These are phyloP conservation scores for Drymonia ruficornis DNA, from an alignment of 2,888 invertebrate genomes.

Conservation along the genomic window DNA sequence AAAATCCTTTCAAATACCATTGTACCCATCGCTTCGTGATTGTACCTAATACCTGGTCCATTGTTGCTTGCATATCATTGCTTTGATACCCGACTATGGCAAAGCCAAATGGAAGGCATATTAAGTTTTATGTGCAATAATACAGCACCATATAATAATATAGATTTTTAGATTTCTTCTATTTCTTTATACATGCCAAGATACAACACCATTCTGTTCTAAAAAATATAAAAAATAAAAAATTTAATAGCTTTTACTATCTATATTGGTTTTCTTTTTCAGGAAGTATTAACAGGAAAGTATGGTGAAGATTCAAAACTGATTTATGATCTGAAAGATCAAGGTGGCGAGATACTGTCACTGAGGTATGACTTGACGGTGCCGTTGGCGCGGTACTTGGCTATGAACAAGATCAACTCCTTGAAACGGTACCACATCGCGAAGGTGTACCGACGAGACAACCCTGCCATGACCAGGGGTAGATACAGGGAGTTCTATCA, in stretches of 20 bases:
- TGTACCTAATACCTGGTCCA: too few relatives aligned
- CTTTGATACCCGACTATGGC: too few relatives aligned
- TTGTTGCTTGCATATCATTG: too few relatives aligned
- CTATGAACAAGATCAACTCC: slow-evolving; percentile 97
- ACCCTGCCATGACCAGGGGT: slow-evolving; percentile 98
- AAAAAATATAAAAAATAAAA: too few relatives aligned
- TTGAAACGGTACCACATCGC: slow-evolving; percentile 99
- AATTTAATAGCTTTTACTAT: background rate
- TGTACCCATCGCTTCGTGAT: too few relatives aligned
- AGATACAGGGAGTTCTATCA: slow-evolving; percentile 99
- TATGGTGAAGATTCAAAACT: slow-evolving; percentile 99
- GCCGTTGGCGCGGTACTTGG: slow-evolving; percentile 98
- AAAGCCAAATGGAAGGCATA: too few relatives aligned
- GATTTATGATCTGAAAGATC: slow-evolving; percentile 99
- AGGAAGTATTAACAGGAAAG: slow-evolving; percentile 99
- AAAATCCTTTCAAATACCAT: too few relatives aligned
- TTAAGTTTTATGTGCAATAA: too few relatives aligned
- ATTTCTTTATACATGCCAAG: too few relatives aligned
- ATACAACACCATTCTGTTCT: too few relatives aligned
- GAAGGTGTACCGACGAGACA: slow-evolving; percentile 98
- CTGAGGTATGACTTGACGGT: slow-evolving; percentile 99
- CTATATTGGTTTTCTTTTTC: slow-evolving; percentile 20
- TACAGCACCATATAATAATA: too few relatives aligned
- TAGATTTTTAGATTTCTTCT: too few relatives aligned
- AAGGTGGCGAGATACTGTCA: slow-evolving; percentile 98